Percentiles rank a stretch among this genome's conserved stretches.
Evolutionary conservation across 2,113 vertebrate genomes (phyloP).

Genomic region (Pardalotus punctatus): DNA sequence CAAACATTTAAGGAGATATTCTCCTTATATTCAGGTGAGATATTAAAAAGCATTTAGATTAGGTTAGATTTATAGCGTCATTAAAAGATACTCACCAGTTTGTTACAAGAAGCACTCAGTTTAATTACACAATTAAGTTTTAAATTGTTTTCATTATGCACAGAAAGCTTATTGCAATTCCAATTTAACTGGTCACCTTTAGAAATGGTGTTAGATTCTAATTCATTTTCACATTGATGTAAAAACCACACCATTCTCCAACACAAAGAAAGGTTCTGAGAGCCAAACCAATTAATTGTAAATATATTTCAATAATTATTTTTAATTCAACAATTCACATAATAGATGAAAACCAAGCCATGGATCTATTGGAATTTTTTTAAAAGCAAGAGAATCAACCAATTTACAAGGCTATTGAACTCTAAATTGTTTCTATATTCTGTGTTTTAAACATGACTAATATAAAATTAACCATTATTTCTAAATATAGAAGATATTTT

Average conservation of each 20-base stretch:
- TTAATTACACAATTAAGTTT: constrained; percentile 60
- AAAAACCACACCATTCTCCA: not conserved
- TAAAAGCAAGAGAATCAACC: not conserved
- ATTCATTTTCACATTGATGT: not conserved
- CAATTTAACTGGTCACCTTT: constrained; percentile 10
- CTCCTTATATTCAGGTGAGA: not conserved
- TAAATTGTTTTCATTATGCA: constrained; percentile 37
- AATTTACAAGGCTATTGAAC: not conserved
- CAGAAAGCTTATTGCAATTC: constrained; percentile 15
- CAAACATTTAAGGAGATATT: not conserved
- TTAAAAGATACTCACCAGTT: constrained; percentile 40
- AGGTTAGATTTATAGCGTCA: constrained; percentile 32
- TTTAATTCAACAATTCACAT: not conserved
- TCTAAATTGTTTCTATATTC: not conserved
- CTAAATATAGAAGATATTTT: not conserved
- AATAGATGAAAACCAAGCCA: not conserved
- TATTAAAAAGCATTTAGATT: constrained; percentile 29
- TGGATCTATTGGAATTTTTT: not conserved
- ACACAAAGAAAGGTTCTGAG: not conserved
- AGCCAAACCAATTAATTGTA: not conserved
- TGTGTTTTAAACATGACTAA: not conserved
- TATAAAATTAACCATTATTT: not conserved
- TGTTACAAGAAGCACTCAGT: constrained; percentile 32
- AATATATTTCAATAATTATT: not conserved
- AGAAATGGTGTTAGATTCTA: not conserved